Evolutionary conservation across 2,888 invertebrate species (phyloP), one percentile per base, ranked within the genome.

Genomic region (Meghimatium bilineatum): DNA sequence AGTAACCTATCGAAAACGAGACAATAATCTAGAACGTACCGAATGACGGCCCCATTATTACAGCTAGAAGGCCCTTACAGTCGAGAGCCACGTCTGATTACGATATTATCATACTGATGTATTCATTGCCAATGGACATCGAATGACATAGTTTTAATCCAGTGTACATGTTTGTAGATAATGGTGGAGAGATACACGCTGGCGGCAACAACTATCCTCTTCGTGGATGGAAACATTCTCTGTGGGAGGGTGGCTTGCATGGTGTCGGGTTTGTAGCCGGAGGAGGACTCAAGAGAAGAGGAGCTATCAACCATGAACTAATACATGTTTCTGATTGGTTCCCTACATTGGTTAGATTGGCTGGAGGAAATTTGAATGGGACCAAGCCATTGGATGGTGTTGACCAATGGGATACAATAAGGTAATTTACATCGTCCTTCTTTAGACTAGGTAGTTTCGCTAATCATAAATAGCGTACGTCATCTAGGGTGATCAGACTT

Each of bases 191-290:
- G 85, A 87, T 93, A 26, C 81, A 84, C 12, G 87, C 84, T 49
- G 93, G 93, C 2, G 93, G 93, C 3, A 93, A 91, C 87, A 93
- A 93, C 88, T 93, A 89, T 89, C 93, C 93, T 0, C 88, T 93
- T 12, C 82, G 93, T 49, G 93, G 93, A 23, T 91, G 91, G 91
- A 93, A 93, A 83, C 89, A 75, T 1, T 91, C 92, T 1, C 87
- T 93, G 36, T 93, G 92, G 92, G 93, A 93, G 77, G 93, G 93
- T 29, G 93, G 93, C 1, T 88, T 92, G 87, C 89, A 88, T 77
- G 93, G 92, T 5, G 91, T 92, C 5, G 93, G 92, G 0, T 93
- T 93, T 88, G 92, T 93, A n/a, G 87, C 90, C 77, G 80, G 85
- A 32, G 52, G 74, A 6, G 83, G 88, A n/a, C 81, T 90, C 26